A percentile compares a stretch with the other conserved stretches of the same genome.
These are phyloP conservation scores for Aleiodes alternator DNA, from an alignment of 2,888 invertebrate genomes.

Conservation along the genomic window DNA sequence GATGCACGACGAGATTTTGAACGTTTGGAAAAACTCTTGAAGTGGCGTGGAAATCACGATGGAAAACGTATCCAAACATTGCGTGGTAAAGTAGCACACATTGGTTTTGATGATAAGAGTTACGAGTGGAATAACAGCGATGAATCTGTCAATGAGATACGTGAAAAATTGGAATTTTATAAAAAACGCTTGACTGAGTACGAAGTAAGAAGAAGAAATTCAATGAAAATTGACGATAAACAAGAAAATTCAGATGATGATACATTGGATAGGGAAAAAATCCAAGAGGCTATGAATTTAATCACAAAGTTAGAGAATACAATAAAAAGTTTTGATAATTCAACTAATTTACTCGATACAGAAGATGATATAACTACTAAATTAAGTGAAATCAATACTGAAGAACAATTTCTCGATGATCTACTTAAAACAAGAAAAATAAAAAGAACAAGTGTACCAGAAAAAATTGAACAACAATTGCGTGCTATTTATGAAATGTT, in stretches of 20 bases:
- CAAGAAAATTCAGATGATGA: constrained; percentile 38
- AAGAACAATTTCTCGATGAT: constrained; percentile 56
- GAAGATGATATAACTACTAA: constrained; percentile 26
- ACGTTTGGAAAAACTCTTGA: constrained; percentile 56
- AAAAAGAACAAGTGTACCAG: constrained; percentile 55
- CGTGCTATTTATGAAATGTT: constrained; percentile 54
- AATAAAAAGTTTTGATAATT: constrained; percentile 46
- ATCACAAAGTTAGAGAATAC: constrained; percentile 60
- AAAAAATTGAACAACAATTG: constrained; percentile 57
- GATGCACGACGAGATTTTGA: constrained; percentile 53
- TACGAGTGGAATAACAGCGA: constrained; percentile 34
- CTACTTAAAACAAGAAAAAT: constrained; percentile 57
- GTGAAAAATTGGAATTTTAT: constrained; percentile 60
- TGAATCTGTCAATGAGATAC: constrained; percentile 54
- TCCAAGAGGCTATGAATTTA: constrained; percentile 58
- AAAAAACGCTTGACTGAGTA: constrained; percentile 59
- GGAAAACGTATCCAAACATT: constrained; percentile 31
- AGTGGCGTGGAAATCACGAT: constrained; percentile 45
- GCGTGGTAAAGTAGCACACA: constrained; percentile 39
- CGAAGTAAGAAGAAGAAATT: constrained; percentile 50
- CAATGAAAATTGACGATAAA: constrained; percentile 36
- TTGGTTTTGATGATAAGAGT: constrained; percentile 46
- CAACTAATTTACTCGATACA: constrained; percentile 29
- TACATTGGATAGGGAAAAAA: constrained; percentile 55
- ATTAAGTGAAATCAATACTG: constrained; percentile 8